A percentile compares a stretch with the other conserved stretches of the same genome.
These are phyloP conservation scores for Parnassius smintheus DNA, from an alignment of 2,888 invertebrate genomes.

Conservation along the genomic window DNA sequence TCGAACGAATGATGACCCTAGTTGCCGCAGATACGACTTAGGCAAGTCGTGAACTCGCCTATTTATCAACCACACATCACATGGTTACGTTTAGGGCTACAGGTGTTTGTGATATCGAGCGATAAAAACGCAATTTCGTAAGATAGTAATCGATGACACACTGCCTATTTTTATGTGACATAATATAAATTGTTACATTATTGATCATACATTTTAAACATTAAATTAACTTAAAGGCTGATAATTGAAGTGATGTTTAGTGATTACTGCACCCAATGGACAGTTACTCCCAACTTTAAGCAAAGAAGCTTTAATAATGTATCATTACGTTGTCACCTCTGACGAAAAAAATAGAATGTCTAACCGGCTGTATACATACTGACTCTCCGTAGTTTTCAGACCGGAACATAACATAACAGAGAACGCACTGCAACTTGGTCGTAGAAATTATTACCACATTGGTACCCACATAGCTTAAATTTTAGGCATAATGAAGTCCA, in stretches of 20 bases:
- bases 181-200: too few relatives aligned
- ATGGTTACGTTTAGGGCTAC: slow-evolving; percentile 17
- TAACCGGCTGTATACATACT: not conserved
- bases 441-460: too few relatives aligned
- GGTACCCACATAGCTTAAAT: too few relatives aligned
- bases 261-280: too few relatives aligned
- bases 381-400: not conserved
- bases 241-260: too few relatives aligned
- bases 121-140: slow-evolving; percentile 25
- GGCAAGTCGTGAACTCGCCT: not conserved
- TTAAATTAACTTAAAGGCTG: too few relatives aligned
- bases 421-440: not conserved
- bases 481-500: too few relatives aligned
- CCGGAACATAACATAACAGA: not conserved
- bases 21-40: not conserved
- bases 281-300: too few relatives aligned
- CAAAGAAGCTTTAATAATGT: too few relatives aligned
- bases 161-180: slow-evolving; percentile 2
- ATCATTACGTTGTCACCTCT: too few relatives aligned
- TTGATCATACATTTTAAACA: too few relatives aligned
- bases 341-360: too few relatives aligned
- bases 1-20: not conserved
- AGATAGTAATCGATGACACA: slow-evolving; percentile 17
- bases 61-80: slow-evolving; percentile 4
- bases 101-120: slow-evolving; percentile 27